Conservation (phyloP, 37 sponge, comb jelly and placozoan species). For the Mnemiopsis leidyi region DNA sequence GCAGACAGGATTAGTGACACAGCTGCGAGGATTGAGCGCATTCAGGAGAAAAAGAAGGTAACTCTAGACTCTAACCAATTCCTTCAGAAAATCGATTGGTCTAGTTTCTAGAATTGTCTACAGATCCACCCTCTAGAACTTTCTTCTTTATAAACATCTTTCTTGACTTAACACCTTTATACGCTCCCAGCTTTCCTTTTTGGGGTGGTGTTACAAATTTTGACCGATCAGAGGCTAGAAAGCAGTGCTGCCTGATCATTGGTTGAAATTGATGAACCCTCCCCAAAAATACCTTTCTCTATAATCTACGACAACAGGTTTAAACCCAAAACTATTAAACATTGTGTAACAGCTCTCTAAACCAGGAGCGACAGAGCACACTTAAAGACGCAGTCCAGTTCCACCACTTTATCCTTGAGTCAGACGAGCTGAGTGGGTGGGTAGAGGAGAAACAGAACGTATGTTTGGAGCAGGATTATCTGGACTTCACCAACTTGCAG, state of each 20-base stretch:
- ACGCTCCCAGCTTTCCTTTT: too few relatives aligned
- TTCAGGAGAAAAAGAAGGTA: conserved; percentile 36
- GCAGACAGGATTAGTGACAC: background rate
- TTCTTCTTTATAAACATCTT: too few relatives aligned
- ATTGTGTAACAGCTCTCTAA: background rate
- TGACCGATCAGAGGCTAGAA: too few relatives aligned
- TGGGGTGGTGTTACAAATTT: too few relatives aligned
- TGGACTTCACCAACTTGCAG: conserved; percentile 60
- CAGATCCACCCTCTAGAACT: too few relatives aligned
- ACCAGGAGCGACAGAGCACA: background rate
- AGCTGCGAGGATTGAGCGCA: background rate
- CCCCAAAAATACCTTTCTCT: too few relatives aligned
- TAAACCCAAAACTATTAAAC: too few relatives aligned
- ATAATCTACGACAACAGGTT: too few relatives aligned
- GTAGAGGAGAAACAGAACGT: conserved; percentile 1
- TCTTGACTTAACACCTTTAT: too few relatives aligned
- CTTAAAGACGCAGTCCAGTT: conserved; percentile 47
- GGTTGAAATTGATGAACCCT: too few relatives aligned
- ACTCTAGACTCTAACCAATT: background rate
- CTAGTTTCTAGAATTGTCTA: background rate
- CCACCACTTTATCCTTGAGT: background rate
- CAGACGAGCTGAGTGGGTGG: conserved; percentile 45
- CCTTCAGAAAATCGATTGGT: background rate
- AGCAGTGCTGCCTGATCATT: too few relatives aligned
- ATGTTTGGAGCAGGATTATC: conserved; percentile 37